phyloP scores from a whole-genome alignment of 2,113 vertebrate genomes.

The Vulpes lagopus region DNA sequence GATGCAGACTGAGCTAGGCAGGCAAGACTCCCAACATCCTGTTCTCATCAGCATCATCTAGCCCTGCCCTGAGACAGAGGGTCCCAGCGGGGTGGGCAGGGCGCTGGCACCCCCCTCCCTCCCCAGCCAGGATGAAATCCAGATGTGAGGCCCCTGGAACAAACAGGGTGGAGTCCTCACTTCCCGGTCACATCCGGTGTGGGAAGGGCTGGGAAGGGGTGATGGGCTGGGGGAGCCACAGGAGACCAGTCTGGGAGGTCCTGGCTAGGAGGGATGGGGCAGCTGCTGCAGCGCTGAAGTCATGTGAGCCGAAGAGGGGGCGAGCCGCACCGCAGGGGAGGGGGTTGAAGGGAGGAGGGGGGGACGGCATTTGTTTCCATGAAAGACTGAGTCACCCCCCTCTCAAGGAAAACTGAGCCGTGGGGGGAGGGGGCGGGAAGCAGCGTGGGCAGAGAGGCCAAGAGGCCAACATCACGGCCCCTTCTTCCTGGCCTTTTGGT shows the following conservation, averaged over 20 bases:
- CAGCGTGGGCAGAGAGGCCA: not conserved
- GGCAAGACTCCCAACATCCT: constrained; percentile 20
- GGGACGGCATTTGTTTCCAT: constrained; percentile 31
- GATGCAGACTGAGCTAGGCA: not conserved
- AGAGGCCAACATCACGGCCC: not conserved
- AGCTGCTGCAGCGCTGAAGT: constrained; percentile 8
- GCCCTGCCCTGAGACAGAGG: constrained; percentile 53
- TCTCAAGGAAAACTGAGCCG: constrained; percentile 58
- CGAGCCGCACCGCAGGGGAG: not conserved
- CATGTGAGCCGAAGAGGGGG: constrained; percentile 56
- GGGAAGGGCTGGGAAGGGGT: constrained; percentile 42
- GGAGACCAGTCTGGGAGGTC: constrained; percentile 63
- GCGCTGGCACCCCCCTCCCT: constrained; percentile 21
- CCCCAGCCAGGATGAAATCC: constrained; percentile 75
- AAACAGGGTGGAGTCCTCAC: constrained; percentile 64
- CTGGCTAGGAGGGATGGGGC: constrained; percentile 46
- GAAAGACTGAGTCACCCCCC: constrained; percentile 66
- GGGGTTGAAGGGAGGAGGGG: not conserved
- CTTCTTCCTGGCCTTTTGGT: not conserved
- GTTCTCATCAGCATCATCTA: constrained; percentile 61
- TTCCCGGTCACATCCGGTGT: constrained; percentile 72
- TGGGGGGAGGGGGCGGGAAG: not conserved
- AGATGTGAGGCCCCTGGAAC: constrained; percentile 76
- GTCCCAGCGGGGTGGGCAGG: constrained; percentile 50
- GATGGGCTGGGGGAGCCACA: not conserved